Evolutionary conservation across 2,888 invertebrate genomes (phyloP).

Genomic region (Lasioglossum vierecki): DNA sequence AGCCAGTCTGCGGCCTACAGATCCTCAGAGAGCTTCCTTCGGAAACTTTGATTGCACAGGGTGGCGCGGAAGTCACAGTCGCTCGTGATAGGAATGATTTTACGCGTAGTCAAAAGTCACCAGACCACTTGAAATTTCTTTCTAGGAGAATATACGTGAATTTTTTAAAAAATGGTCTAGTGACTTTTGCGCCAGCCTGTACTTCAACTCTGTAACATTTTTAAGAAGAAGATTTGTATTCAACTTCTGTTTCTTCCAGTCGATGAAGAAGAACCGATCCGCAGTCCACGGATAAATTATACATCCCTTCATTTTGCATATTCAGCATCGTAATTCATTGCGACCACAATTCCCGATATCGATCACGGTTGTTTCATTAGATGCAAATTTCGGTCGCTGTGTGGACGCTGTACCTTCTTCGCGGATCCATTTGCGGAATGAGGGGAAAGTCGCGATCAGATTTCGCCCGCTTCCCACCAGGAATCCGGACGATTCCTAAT

Average conservation of each 20-base stretch:
- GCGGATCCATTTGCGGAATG: neutral
- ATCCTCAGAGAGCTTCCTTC: slow-evolving; percentile 27
- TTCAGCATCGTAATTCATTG: neutral
- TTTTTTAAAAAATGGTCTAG: too few species aligned
- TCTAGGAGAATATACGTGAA: too few species aligned
- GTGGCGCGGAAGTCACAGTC: neutral
- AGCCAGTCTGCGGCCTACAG: neutral
- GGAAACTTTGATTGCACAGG: slow-evolving; percentile 21
- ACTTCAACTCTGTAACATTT: neutral
- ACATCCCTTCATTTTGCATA: neutral
- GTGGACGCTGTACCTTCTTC: neutral
- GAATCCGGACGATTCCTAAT: slow-evolving; percentile 30
- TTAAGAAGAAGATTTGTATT: neutral
- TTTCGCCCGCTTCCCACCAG: neutral
- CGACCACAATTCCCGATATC: neutral
- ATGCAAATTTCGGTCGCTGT: neutral
- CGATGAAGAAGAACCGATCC: neutral
- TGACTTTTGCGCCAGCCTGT: neutral
- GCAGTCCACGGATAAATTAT: neutral
- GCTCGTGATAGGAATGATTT: neutral
- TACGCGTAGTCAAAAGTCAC: too few species aligned
- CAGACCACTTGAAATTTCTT: too few species aligned
- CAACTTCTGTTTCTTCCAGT: neutral
- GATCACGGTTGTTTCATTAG: neutral
- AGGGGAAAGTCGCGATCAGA: slow-evolving; percentile 1